phyloP scores from a whole-genome alignment of 2,888 invertebrate genomes.

The Lasioglossum morio region DNA sequence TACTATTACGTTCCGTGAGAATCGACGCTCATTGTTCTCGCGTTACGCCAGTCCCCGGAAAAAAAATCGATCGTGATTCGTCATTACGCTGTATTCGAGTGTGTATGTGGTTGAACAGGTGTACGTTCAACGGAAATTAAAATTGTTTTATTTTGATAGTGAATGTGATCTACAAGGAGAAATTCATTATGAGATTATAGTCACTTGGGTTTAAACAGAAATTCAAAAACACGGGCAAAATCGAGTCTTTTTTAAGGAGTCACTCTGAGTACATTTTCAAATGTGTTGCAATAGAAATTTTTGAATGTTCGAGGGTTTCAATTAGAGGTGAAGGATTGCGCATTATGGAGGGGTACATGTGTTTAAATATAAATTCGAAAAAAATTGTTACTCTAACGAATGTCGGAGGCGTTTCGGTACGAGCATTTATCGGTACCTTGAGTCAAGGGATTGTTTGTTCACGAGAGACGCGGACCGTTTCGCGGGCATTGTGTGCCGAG shows the following conservation, averaged over 20 bases:
- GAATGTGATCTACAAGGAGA: too few relatives aligned
- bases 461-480: constrained; percentile 36
- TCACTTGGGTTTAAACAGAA: too few relatives aligned
- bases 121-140: too few relatives aligned
- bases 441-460: constrained; percentile 26
- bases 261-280: neutral
- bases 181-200: too few relatives aligned
- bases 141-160: too few relatives aligned
- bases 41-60: neutral
- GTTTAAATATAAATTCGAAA: too few relatives aligned
- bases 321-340: too few relatives aligned
- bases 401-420: neutral
- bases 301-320: too few relatives aligned
- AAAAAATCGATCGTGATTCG: neutral
- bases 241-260: neutral
- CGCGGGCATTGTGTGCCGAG: constrained; percentile 10
- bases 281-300: too few relatives aligned
- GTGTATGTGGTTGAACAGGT: too few relatives aligned
- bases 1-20: neutral
- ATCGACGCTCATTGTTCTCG: neutral
- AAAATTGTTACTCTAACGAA: neutral
- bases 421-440: neutral
- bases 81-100: neutral
- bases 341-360: too few relatives aligned
- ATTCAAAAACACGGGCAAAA: neutral